phyloP scores from a whole-genome alignment of 1,140 invertebrate genomes.

The Ylistrum balloti region DNA sequence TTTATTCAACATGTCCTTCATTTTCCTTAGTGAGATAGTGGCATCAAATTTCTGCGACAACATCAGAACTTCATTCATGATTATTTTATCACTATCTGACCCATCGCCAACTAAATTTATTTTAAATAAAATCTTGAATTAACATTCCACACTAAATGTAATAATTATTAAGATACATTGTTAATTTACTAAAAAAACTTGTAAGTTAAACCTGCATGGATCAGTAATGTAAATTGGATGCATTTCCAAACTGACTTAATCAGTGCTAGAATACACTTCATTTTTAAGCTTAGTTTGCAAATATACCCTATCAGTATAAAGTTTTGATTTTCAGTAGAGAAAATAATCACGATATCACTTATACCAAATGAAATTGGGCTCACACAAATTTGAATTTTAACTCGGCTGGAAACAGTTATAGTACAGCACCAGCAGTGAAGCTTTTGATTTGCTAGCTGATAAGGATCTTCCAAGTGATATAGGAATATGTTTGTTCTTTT shows the following conservation, averaged over 20 bases:
- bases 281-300: not conserved
- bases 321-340: not conserved
- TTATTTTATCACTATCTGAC: no score
- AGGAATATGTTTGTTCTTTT: conserved; percentile 3
- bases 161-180: not conserved
- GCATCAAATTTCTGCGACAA: not conserved
- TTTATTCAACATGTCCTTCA: conserved; percentile 1
- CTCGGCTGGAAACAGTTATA: not conserved
- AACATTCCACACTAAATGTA: not conserved
- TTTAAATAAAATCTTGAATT: not conserved
- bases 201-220: not conserved
- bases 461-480: conserved; percentile 10
- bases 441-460: not conserved
- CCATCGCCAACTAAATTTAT: no score
- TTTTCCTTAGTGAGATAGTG: not conserved
- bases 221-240: not conserved
- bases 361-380: not conserved
- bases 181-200: not conserved
- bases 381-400: not conserved
- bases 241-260: not conserved
- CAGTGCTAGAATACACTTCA: no score
- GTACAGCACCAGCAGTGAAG: not conserved
- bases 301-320: not conserved
- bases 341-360: not conserved
- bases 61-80: not conserved